These are phyloP conservation scores for Eilema depressum DNA, from an alignment of 2,888 invertebrate species.

Conservation along the genomic window DNA sequence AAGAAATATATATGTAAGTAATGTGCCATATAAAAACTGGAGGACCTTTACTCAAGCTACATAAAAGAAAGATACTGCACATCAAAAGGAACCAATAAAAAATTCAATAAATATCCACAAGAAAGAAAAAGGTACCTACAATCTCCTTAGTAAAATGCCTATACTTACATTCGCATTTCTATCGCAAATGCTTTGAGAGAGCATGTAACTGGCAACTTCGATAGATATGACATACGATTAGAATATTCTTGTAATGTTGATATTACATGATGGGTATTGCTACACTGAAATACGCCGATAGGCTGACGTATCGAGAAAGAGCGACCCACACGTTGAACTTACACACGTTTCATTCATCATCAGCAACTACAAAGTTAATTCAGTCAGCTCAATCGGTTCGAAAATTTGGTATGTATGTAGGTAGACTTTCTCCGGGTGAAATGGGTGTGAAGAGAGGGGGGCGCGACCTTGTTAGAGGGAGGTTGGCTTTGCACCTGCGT, in stretches of 20 bases:
- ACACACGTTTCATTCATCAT: constrained; percentile 70
- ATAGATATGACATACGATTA: background rate
- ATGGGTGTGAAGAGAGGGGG: constrained; percentile 76
- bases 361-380: constrained; percentile 60
- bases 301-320: constrained; percentile 40
- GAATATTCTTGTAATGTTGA: background rate
- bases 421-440: constrained; percentile 86
- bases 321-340: constrained; percentile 57
- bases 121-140: background rate
- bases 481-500: constrained; percentile 80
- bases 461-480: constrained; percentile 86
- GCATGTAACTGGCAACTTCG: background rate
- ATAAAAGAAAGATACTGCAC: too few relatives aligned
- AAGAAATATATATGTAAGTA: too few relatives aligned
- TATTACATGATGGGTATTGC: constrained; percentile 20
- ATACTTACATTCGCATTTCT: background rate
- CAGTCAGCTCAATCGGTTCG: constrained; percentile 80
- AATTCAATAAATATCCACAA: background rate
- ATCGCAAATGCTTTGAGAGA: constrained; percentile 5
- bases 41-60: too few relatives aligned
- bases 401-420: constrained; percentile 87
- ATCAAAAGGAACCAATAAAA: background rate
- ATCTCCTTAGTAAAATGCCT: background rate
- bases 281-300: constrained; percentile 27
- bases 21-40: too few relatives aligned